A percentile compares a stretch with the other conserved stretches of the same genome.
phyloP scores from a whole-genome alignment of 2,888 invertebrate genomes.

The Ptychoptera contaminata region DNA sequence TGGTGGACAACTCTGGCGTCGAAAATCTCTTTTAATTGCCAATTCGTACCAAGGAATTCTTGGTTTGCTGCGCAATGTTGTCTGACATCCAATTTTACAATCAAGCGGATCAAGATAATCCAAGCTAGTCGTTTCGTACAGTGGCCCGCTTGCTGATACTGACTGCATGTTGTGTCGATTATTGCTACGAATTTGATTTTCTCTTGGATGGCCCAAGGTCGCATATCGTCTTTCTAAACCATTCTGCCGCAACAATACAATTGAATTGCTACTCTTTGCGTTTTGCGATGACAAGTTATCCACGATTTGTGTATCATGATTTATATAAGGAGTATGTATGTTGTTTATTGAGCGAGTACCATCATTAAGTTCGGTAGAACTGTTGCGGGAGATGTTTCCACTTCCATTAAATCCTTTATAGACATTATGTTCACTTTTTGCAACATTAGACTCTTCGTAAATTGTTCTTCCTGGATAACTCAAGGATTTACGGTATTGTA shows the following conservation, averaged over 20 bases:
- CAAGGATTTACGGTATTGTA: conserved; percentile 11
- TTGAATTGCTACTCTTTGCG: background rate
- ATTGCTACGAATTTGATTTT: background rate
- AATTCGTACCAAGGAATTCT: conserved; percentile 80
- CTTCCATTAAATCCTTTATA: too few relatives aligned
- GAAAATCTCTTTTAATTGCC: conserved; percentile 53
- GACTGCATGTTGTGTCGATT: background rate
- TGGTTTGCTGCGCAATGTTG: conserved; percentile 47
- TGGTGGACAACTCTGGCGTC: conserved; percentile 69
- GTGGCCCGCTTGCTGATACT: background rate
- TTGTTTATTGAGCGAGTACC: too few relatives aligned
- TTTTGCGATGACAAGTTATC: background rate
- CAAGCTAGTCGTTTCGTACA: conserved; percentile 10
- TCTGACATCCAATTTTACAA: conserved; percentile 51
- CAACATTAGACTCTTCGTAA: too few relatives aligned
- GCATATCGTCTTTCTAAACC: conserved; percentile 7
- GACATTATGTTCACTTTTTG: too few relatives aligned
- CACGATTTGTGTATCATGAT: background rate
- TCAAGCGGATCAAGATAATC: conserved; percentile 36
- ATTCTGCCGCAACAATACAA: background rate
- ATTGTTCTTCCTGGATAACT: conserved; percentile 6
- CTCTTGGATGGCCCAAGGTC: conserved; percentile 10
- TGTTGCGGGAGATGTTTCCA: too few relatives aligned
- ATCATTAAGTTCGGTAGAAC: too few relatives aligned
- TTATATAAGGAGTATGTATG: too few relatives aligned